Conservation (phyloP, 1,140 invertebrate species). For the Apis laboriosa region DNA sequence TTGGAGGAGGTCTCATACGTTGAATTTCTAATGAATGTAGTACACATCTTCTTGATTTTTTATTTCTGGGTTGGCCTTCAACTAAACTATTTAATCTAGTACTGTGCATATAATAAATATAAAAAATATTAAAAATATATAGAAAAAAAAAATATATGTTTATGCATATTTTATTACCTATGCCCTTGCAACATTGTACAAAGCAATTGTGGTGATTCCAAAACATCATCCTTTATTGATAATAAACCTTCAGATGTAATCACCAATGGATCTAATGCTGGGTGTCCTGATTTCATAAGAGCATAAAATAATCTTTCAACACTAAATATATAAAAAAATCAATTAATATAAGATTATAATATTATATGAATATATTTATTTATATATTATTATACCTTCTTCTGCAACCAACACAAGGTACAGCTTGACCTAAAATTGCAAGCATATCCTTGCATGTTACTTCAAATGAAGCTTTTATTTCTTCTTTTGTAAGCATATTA, state of each 20-base stretch:
- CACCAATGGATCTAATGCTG: slow-evolving; percentile 90
- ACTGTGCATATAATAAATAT: slow-evolving; percentile 77
- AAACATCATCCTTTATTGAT: slow-evolving; percentile 88
- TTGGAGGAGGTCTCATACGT: slow-evolving; percentile 85
- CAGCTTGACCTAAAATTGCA: slow-evolving; percentile 91
- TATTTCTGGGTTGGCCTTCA: slow-evolving; percentile 90
- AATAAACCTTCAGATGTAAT: slow-evolving; percentile 87
- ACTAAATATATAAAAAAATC: slow-evolving; percentile 81
- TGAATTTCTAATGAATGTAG: slow-evolving; percentile 94
- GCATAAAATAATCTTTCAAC: slow-evolving; percentile 93
- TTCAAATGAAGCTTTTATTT: slow-evolving; percentile 90
- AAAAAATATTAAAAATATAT: background rate
- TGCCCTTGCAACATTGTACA: slow-evolving; percentile 92
- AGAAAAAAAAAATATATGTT: background rate
- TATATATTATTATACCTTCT: slow-evolving; percentile 85
- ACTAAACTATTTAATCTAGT: slow-evolving; percentile 88
- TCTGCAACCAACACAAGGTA: slow-evolving; percentile 95
- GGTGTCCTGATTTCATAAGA: slow-evolving; percentile 89
- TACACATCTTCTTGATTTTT: slow-evolving; percentile 92
- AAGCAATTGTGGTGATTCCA: slow-evolving; percentile 88
- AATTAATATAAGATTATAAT: background rate
- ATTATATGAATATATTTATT: background rate
- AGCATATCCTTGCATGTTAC: slow-evolving; percentile 92
- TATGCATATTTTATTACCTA: slow-evolving; percentile 84
- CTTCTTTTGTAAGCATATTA: slow-evolving; percentile 87